phyloP scores from a whole-genome alignment of 2,113 vertebrate genomes.

The Passer domesticus region DNA sequence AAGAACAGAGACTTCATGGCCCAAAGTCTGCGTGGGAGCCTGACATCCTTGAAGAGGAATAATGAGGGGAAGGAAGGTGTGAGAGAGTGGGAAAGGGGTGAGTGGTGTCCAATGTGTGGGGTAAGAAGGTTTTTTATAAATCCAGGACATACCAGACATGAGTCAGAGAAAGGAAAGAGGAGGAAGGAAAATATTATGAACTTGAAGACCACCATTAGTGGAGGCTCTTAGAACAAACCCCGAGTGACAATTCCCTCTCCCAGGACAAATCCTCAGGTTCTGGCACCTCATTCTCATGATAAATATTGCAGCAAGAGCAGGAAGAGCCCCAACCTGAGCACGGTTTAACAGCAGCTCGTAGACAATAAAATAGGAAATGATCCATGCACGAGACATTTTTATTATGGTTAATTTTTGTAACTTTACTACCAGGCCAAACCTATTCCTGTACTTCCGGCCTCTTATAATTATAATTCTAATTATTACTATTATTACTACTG shows the following conservation, averaged over 20 bases:
- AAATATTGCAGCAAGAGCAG: conserved; percentile 39
- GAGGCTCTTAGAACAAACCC: not conserved
- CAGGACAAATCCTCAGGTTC: not conserved
- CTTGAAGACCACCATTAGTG: not conserved
- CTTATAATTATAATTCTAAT: not conserved
- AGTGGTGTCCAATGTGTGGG: not conserved
- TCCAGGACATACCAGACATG: not conserved
- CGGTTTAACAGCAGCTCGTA: not conserved
- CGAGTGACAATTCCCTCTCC: not conserved
- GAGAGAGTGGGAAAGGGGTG: not conserved
- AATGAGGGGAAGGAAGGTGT: not conserved
- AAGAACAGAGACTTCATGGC: not conserved
- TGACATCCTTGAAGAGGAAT: not conserved
- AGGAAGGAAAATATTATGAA: conserved; percentile 5
- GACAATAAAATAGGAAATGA: conserved; percentile 35
- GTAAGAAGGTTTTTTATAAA: not conserved
- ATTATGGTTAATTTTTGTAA: not conserved
- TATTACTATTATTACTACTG: not conserved
- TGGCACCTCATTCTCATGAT: conserved; percentile 46
- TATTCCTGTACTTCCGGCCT: not conserved
- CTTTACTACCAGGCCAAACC: not conserved
- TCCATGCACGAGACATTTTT: not conserved
- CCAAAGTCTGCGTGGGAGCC: not conserved
- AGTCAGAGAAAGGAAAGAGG: not conserved
- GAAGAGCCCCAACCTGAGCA: not conserved